Percentiles rank a stretch among this genome's conserved stretches.
phyloP scores from a whole-genome alignment of 1,140 invertebrate genomes.

The Pissodes strobi region DNA sequence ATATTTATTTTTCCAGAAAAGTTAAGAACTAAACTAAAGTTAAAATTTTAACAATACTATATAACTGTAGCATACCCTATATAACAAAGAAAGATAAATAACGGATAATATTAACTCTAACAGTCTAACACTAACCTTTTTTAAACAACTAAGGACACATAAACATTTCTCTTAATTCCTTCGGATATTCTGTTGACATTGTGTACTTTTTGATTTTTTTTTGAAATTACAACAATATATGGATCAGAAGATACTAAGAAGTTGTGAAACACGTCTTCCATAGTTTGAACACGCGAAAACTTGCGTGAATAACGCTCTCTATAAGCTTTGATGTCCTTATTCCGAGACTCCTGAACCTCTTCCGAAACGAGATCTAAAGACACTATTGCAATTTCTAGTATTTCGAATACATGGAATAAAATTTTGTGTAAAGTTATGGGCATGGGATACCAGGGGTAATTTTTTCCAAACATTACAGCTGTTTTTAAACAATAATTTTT shows the following conservation, averaged over 20 bases:
- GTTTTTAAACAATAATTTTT: too few species aligned
- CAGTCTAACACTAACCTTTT: too few species aligned
- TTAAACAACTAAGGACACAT: too few species aligned
- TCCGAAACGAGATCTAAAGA: constrained; percentile 52
- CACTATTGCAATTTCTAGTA: constrained; percentile 39
- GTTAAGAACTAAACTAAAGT: too few species aligned
- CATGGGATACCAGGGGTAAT: constrained; percentile 43
- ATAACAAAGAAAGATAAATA: too few species aligned
- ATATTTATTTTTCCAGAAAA: too few species aligned
- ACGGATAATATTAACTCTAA: too few species aligned
- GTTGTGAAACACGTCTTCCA: constrained; percentile 46
- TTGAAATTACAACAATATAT: neutral
- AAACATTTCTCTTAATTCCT: too few species aligned
- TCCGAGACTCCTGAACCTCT: constrained; percentile 49
- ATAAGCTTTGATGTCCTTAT: constrained; percentile 48
- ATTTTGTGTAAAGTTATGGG: constrained; percentile 44
- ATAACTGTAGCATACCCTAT: too few species aligned
- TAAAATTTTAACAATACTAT: too few species aligned
- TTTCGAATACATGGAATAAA: constrained; percentile 44
- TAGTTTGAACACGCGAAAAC: constrained; percentile 40
- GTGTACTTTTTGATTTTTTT: too few species aligned
- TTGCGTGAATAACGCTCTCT: constrained; percentile 44
- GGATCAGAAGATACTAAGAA: constrained; percentile 45
- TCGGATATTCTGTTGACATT: too few species aligned
- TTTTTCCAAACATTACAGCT: neutral